These are phyloP conservation scores for Nycticebus coucang DNA, from an alignment of 2,113 vertebrate species.

Conservation along the genomic window DNA sequence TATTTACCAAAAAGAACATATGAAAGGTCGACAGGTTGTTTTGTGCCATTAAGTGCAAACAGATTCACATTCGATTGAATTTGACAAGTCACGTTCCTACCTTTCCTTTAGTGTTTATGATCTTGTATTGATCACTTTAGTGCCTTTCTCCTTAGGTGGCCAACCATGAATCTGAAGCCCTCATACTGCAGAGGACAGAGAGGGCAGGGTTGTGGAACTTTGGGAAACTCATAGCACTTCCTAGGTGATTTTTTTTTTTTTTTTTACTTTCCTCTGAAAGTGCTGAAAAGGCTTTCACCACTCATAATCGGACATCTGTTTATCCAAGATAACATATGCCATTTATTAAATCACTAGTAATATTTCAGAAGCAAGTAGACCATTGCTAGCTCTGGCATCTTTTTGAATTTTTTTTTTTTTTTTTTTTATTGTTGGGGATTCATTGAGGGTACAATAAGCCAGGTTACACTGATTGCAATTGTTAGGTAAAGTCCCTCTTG, in stretches of 20 bases:
- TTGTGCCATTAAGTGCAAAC: neutral
- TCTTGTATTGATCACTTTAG: neutral
- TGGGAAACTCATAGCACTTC: too few relatives aligned
- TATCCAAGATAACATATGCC: neutral
- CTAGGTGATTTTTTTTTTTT: neutral
- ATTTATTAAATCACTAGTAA: neutral
- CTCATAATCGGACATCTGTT: neutral
- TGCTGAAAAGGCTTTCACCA: neutral
- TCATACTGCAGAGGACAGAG: neutral
- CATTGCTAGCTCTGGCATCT: neutral
- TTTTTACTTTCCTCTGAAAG: neutral
- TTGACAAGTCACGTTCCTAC: neutral
- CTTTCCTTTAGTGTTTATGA: neutral
- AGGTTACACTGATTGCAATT: too few relatives aligned
- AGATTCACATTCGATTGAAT: neutral
- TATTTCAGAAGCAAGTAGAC: conserved; percentile 31
- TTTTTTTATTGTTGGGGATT: too few relatives aligned
- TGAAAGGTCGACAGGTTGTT: neutral
- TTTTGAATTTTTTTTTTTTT: too few relatives aligned
- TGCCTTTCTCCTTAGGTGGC: neutral
- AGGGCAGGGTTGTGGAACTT: neutral
- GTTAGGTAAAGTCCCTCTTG: too few relatives aligned
- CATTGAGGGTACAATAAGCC: too few relatives aligned
- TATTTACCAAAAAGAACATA: neutral
- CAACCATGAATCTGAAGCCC: neutral